phyloP scores from a whole-genome alignment of 1,140 invertebrate genomes.

The Hyposmocoma kahamanoa region DNA sequence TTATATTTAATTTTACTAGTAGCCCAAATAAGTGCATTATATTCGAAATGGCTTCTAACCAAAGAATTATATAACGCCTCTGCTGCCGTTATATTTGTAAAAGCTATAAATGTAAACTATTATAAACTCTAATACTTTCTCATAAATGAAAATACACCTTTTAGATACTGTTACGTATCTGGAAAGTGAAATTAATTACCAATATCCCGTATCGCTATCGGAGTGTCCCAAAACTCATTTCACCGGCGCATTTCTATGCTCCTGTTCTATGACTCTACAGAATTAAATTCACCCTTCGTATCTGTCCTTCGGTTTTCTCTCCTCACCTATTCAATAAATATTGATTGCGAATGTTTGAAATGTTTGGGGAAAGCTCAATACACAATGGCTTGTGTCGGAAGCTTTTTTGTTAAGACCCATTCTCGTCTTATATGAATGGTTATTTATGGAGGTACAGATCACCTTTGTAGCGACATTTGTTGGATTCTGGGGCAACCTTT shows the following conservation, averaged over 20 bases:
- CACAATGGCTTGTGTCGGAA: background rate
- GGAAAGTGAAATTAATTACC: no score
- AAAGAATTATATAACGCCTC: no score
- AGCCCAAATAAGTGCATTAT: no score
- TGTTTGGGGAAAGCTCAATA: background rate
- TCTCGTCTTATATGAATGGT: constrained; percentile 10
- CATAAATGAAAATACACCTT: no score
- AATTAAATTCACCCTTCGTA: background rate
- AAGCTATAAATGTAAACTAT: no score
- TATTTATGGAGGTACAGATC: constrained; percentile 1
- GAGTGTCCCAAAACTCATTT: background rate
- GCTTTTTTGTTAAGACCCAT: background rate
- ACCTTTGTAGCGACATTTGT: constrained; percentile 11
- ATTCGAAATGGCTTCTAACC: no score
- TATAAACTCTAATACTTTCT: no score
- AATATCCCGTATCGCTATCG: background rate
- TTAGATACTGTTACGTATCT: no score
- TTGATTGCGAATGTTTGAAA: background rate
- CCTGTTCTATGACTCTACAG: background rate
- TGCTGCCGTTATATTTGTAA: no score
- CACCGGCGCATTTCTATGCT: background rate
- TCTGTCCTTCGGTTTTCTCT: background rate
- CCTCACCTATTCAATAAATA: background rate
- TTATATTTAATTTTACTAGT: no score
- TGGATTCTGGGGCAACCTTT: constrained; percentile 10